Conservation (phyloP, 1,140 invertebrate genomes). For the Nephila pilipes region DNA sequence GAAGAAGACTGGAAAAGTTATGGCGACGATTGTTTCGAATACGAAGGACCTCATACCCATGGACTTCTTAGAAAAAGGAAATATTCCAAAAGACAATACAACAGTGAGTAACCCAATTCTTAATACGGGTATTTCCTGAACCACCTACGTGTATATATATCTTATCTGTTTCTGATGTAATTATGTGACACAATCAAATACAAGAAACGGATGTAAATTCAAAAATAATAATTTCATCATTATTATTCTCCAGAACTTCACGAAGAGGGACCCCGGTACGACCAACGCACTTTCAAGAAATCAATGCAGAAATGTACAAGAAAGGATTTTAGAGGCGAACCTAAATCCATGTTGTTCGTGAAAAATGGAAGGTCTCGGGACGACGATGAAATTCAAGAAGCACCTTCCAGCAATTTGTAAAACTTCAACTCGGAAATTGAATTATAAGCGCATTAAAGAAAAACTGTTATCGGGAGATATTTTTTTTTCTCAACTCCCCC, state of each 20-base stretch:
- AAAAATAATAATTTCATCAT: too few relatives aligned
- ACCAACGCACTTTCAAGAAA: background rate
- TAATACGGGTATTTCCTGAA: too few relatives aligned
- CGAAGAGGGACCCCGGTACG: background rate
- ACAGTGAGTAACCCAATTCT: too few relatives aligned
- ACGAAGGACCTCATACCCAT: too few relatives aligned
- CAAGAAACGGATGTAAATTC: too few relatives aligned
- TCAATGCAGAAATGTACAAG: background rate
- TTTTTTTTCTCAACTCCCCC: background rate
- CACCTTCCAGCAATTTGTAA: constrained; percentile 2
- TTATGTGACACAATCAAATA: background rate
- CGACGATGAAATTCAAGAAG: background rate
- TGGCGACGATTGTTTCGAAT: too few relatives aligned
- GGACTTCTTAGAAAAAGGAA: too few relatives aligned
- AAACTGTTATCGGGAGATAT: constrained; percentile 25
- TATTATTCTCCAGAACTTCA: background rate
- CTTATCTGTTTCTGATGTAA: too few relatives aligned
- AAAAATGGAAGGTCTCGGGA: background rate
- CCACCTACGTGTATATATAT: too few relatives aligned
- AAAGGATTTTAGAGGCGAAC: background rate
- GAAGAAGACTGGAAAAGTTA: too few relatives aligned
- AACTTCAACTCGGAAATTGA: constrained; percentile 48
- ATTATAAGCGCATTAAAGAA: constrained; percentile 70
- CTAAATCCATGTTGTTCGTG: background rate
- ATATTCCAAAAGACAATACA: too few relatives aligned